A percentile compares a stretch with the other conserved stretches of the same genome.
Conservation (phyloP, 1,140 invertebrate genomes). For the Homarus americanus region DNA sequence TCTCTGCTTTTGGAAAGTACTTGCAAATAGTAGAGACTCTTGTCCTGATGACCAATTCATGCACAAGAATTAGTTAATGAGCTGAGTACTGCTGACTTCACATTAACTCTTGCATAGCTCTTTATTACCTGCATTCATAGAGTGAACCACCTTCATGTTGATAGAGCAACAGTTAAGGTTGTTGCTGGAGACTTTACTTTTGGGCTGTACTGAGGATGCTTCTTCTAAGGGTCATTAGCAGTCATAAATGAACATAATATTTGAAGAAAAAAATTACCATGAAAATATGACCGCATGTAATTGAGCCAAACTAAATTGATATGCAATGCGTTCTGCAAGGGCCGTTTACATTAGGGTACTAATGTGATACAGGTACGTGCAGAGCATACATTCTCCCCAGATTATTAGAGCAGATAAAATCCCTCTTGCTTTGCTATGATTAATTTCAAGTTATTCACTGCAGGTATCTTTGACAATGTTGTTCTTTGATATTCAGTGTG, state of each 20-base stretch:
- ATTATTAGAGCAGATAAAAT: constrained; percentile 36
- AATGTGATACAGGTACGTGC: constrained; percentile 62
- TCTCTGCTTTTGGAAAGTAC: not conserved
- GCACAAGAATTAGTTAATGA: constrained; percentile 4
- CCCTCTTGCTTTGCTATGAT: not conserved
- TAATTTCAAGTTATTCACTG: too few relatives aligned
- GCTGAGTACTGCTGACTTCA: not conserved
- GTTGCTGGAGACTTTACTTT: not conserved
- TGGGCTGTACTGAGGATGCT: not conserved
- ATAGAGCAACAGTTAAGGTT: not conserved
- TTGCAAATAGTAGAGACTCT: not conserved
- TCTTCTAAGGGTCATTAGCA: not conserved
- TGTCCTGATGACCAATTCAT: not conserved
- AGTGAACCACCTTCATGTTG: not conserved
- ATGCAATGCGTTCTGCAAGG: constrained; percentile 37
- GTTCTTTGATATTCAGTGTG: too few relatives aligned
- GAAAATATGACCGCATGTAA: not conserved
- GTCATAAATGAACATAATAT: not conserved
- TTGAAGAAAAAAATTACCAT: not conserved
- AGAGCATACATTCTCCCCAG: constrained; percentile 60
- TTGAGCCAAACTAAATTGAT: constrained; percentile 7
- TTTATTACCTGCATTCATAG: not conserved
- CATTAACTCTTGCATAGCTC: not conserved
- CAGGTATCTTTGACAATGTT: too few relatives aligned
- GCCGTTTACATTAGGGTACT: constrained; percentile 55